Evolutionary conservation across 1,140 invertebrate genomes (phyloP).

Genomic region (Rhizoglyphus robini): DNA sequence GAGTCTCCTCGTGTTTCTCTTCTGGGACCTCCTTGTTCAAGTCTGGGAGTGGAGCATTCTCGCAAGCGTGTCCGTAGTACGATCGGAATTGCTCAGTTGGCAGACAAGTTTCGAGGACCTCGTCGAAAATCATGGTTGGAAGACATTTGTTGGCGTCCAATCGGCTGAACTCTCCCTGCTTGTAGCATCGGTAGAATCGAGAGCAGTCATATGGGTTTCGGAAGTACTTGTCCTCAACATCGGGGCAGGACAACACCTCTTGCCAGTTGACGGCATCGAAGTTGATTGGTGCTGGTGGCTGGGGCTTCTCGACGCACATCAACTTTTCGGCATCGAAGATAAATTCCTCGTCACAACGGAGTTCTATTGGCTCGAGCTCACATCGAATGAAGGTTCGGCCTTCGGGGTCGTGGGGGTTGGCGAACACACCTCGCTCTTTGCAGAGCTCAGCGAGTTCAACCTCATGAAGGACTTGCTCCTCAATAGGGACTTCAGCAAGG

Average conservation of each 20-base stretch:
- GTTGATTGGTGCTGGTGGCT: background rate
- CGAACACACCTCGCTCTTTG: background rate
- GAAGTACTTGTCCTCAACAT: too few relatives aligned
- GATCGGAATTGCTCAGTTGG: background rate
- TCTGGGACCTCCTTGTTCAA: too few relatives aligned
- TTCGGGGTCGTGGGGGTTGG: conserved; percentile 6
- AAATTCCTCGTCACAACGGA: background rate
- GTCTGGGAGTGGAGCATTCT: background rate
- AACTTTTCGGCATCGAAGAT: background rate
- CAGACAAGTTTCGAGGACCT: background rate
- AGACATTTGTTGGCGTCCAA: too few relatives aligned
- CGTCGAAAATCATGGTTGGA: too few relatives aligned
- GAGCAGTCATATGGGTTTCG: background rate
- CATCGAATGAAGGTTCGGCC: background rate
- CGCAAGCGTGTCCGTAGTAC: background rate
- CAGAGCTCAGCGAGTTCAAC: background rate
- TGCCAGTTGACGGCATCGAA: background rate
- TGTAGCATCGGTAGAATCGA: background rate
- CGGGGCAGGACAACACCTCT: background rate
- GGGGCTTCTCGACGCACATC: background rate
- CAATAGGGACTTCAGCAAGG: background rate
- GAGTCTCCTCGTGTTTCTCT: too few relatives aligned
- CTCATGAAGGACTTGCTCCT: background rate
- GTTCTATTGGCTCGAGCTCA: background rate
- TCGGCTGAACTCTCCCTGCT: too few relatives aligned